Percentiles rank a stretch among this genome's conserved stretches.
Evolutionary conservation across 2,113 vertebrate species (phyloP).

Genomic region (Microcebus tavaratra): DNA sequence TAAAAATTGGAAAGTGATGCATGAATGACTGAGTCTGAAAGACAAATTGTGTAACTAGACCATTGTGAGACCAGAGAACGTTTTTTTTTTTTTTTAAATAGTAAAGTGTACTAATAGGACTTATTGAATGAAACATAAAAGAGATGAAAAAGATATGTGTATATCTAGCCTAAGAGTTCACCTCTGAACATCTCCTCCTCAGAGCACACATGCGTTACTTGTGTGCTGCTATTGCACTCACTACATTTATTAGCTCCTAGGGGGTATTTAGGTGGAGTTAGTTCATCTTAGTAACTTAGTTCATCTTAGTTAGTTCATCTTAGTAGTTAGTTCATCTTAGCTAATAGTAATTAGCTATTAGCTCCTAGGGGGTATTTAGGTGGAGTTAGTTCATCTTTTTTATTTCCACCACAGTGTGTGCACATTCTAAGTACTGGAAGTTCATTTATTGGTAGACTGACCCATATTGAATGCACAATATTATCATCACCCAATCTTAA

Average conservation of each 20-base stretch:
- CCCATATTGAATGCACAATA: neutral
- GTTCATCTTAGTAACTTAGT: too few species aligned
- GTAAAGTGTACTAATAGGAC: neutral
- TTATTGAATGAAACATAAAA: neutral
- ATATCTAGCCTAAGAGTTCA: neutral
- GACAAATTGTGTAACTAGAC: neutral
- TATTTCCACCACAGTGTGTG: neutral
- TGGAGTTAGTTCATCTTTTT: neutral
- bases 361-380: neutral
- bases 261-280: neutral
- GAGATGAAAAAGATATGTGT: neutral
- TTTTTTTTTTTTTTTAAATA: neutral
- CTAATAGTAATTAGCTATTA: too few species aligned
- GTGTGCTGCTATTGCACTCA: accelerated
- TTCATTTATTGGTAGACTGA: neutral
- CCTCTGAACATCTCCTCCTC: neutral
- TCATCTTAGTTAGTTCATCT: too few species aligned
- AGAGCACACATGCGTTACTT: neutral
- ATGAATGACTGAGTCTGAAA: neutral
- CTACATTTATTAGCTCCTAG: neutral
- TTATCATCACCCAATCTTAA: neutral
- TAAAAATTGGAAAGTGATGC: neutral
- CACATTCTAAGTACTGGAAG: neutral
- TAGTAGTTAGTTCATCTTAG: too few species aligned
- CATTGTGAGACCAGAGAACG: neutral